Evolutionary conservation across 1,140 invertebrate genomes (phyloP).

Genomic region (Helicoverpa armigera): DNA sequence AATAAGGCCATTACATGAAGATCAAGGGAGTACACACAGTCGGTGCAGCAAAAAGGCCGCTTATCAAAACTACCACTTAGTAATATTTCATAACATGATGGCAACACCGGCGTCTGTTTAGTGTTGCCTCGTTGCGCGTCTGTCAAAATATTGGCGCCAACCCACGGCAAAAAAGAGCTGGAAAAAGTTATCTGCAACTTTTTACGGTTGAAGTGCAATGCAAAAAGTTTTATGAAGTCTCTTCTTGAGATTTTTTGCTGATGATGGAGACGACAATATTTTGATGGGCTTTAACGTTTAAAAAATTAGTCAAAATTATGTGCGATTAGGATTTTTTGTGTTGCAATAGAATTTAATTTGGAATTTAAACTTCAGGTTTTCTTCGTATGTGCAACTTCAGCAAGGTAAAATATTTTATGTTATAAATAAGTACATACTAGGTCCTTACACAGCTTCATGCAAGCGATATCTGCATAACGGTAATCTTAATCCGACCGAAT

Average conservation of each 20-base stretch:
- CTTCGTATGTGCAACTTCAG: no score
- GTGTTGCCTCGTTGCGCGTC: conserved; percentile 60
- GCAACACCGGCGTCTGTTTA: conserved; percentile 65
- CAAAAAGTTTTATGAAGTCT: conserved; percentile 35
- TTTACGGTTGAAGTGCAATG: conserved; percentile 24
- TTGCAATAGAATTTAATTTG: no score
- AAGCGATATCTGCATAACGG: no score
- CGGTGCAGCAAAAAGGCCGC: conserved; percentile 65
- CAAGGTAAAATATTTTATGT: no score
- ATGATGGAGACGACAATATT: conserved; percentile 3
- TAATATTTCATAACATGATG: conserved; percentile 79
- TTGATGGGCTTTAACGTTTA: not conserved
- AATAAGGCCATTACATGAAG: conserved; percentile 55
- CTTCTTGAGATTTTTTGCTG: not conserved
- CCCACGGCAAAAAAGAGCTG: conserved; percentile 35
- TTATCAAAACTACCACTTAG: conserved; percentile 76
- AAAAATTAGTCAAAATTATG: not conserved
- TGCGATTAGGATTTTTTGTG: no score
- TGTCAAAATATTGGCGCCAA: conserved; percentile 77
- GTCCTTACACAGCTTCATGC: no score
- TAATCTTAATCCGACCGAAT: not conserved
- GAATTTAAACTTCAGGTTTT: no score
- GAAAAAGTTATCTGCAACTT: conserved; percentile 43
- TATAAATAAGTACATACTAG: no score
- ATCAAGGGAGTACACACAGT: conserved; percentile 53